phyloP scores from a whole-genome alignment of 2,113 vertebrate species.

The Melanotaenia duboulayi region DNA sequence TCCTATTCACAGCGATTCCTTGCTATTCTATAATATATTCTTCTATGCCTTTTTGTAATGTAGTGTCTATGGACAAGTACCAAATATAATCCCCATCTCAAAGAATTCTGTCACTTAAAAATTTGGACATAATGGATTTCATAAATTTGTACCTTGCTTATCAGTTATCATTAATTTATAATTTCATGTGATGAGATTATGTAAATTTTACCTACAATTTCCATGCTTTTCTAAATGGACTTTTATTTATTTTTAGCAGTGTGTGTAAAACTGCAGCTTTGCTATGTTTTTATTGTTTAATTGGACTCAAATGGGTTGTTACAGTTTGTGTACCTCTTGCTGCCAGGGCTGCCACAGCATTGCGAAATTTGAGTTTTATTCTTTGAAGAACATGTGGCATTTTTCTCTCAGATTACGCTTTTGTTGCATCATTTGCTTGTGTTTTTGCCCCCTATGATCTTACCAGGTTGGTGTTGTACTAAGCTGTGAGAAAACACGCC shows the following conservation, averaged over 20 bases:
- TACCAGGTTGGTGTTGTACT: conserved; percentile 14
- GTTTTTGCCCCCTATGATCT: conserved; percentile 24
- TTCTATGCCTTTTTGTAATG: no score
- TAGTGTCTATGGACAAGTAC: no score
- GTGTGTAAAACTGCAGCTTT: neutral
- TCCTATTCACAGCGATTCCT: no score
- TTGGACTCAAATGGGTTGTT: conserved; percentile 3
- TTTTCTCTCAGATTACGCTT: conserved; percentile 20
- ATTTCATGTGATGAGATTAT: neutral
- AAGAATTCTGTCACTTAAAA: no score
- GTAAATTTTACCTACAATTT: neutral
- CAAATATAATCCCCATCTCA: no score
- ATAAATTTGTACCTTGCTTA: no score
- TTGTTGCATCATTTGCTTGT: conserved; percentile 12
- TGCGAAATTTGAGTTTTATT: neutral
- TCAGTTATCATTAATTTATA: no score
- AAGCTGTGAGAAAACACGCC: conserved; percentile 41
- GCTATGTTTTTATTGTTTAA: neutral
- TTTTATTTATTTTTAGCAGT: neutral
- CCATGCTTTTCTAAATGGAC: no score
- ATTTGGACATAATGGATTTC: no score
- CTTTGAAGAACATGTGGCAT: neutral
- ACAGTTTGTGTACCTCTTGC: neutral
- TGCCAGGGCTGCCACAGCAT: conserved; percentile 1
- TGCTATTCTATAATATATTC: no score